Evolutionary conservation across 2,888 invertebrate species (phyloP).

Genomic region (Trileptium ribeirensis): DNA sequence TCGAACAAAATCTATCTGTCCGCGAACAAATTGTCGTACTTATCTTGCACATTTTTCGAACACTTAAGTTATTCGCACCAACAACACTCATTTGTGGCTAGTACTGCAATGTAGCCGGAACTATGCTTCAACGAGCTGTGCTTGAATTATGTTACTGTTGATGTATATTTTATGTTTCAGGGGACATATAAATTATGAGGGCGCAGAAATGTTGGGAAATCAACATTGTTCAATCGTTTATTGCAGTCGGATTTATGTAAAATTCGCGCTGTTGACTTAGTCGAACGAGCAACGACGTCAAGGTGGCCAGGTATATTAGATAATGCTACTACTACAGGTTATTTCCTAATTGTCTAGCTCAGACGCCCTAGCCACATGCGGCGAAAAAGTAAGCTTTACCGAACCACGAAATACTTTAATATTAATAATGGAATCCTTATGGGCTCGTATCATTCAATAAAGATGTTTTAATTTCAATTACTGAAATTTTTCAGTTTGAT

Average conservation of each 20-base stretch:
- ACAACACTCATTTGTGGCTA: too few species aligned
- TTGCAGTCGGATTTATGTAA: constrained; percentile 88
- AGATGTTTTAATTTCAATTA: too few species aligned
- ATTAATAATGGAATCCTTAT: neutral
- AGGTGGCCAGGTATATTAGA: constrained; percentile 73
- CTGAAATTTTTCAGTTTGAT: too few species aligned
- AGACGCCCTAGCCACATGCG: neutral
- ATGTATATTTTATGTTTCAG: too few species aligned
- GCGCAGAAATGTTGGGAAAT: constrained; percentile 93
- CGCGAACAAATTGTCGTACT: too few species aligned
- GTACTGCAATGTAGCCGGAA: too few species aligned
- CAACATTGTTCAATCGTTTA: constrained; percentile 77
- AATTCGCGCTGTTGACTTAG: constrained; percentile 65
- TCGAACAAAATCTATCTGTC: too few species aligned
- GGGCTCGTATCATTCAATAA: too few species aligned
- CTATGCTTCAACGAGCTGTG: too few species aligned
- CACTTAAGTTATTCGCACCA: too few species aligned
- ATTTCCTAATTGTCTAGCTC: neutral
- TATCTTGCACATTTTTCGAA: too few species aligned
- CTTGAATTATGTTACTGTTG: too few species aligned
- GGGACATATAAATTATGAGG: constrained; percentile 75
- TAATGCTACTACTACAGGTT: neutral
- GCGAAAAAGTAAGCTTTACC: neutral
- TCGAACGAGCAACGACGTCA: constrained; percentile 82
- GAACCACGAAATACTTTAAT: neutral